phyloP scores from a whole-genome alignment of 1,140 invertebrate species.

The Tribolium madens region DNA sequence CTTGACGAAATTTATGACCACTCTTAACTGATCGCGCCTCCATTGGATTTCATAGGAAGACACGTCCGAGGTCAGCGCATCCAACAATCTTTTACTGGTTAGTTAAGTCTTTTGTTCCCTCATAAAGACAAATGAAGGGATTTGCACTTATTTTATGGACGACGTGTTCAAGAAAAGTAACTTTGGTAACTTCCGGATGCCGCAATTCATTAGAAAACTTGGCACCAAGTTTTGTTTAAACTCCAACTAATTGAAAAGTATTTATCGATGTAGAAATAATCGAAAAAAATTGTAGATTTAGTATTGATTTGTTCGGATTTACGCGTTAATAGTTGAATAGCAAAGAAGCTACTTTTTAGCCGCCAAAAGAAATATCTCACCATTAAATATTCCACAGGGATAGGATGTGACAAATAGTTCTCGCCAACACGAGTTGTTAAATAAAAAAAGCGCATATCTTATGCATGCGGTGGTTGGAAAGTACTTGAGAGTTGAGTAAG shows the following conservation, averaged over 20 bases:
- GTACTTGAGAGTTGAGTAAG: conserved; percentile 47
- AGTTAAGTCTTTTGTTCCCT: conserved; percentile 63
- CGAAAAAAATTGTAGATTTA: background rate
- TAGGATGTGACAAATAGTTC: conserved; percentile 55
- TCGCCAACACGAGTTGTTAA: conserved; percentile 52
- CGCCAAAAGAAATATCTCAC: conserved; percentile 42
- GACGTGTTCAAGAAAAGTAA: conserved; percentile 50
- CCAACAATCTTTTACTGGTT: conserved; percentile 55
- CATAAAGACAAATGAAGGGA: conserved; percentile 65
- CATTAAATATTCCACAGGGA: conserved; percentile 52
- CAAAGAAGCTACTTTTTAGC: conserved; percentile 1
- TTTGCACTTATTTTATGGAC: conserved; percentile 62
- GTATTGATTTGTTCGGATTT: background rate
- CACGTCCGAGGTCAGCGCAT: conserved; percentile 49
- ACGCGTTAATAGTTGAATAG: conserved; percentile 10
- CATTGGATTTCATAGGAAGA: conserved; percentile 50
- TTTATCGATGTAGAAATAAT: no score
- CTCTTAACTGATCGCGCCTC: conserved; percentile 52
- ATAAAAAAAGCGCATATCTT: conserved; percentile 53
- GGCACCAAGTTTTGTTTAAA: background rate
- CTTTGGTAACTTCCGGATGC: background rate
- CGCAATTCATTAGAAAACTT: background rate
- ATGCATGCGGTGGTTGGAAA: conserved; percentile 51
- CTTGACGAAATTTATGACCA: conserved; percentile 57
- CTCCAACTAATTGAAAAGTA: no score